Base-by-base conservation (phyloP, 2,113 vertebrate species). In the Galeopterus variegatus region DNA sequence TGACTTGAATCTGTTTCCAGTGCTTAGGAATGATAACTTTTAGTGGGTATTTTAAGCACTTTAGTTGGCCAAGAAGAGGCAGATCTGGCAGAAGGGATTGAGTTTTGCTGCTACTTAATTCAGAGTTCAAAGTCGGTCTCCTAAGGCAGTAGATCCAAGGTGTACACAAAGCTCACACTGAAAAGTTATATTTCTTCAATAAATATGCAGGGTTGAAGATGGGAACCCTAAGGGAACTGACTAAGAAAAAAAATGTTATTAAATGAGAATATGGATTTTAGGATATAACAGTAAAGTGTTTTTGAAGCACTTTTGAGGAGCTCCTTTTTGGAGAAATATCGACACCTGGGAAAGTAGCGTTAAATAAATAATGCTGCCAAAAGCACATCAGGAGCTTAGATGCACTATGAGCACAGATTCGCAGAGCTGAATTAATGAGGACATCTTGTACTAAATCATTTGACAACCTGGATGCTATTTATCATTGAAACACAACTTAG, bases 371-470 rank as follows among this genome's bases (percentile, higher is more conserved):
- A 95, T 62, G 56, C 76, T 94, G 88, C 60, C 65, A 80, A 93
- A 94, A 92, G 23, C 72, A 86, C 83, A 73, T 84, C 76, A 90
- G 92, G 60, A 82, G 41, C 15, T 50, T 76, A 81, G 80, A 92
- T 73, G 64, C 1, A 0, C 60, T 58, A 12, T 24, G 54, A 94
- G 56, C 81, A 64, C 84, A 93, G 84, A 82, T 70, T 87, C 33
- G 23, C 81, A 88, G 84, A 62, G 26, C 75, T 96, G 96, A 97
- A 97, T 96, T 97, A 97, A 97, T 98, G 87, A 97, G 96, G 80
- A 90, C 90, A 95, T 93, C 88, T 93, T 97, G 80, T 54, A 86
- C 96, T 96, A 97, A 97, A 97, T 96, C 96, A 96, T 94, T 90
- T 96, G 93, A 79, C 88, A 97, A 64, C 60, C 65, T 96, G 88